phyloP scores from a whole-genome alignment of 2,797 vertebrate genomes.

The Pangasius mekongensis region DNA sequence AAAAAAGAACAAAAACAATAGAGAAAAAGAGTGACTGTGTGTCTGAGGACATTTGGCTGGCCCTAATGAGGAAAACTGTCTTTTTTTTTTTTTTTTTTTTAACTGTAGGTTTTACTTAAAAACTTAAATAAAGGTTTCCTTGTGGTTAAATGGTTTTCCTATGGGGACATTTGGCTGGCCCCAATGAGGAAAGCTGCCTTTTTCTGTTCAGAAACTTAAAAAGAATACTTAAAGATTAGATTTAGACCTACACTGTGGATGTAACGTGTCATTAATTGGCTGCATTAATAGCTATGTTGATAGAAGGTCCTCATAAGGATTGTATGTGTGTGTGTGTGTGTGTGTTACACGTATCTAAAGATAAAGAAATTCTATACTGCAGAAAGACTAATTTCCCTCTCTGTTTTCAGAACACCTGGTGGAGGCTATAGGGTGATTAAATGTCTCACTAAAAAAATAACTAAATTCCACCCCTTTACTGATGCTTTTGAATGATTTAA shows the following conservation, averaged over 20 bases:
- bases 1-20: too few relatives aligned
- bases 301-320: neutral
- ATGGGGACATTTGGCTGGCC: neutral
- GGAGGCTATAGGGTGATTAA: neutral
- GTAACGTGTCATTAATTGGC: neutral
- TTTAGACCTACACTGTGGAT: neutral
- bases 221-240: neutral
- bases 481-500: constrained; percentile 9
- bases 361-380: neutral
- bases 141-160: neutral
- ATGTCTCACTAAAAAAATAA: neutral
- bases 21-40: too few relatives aligned
- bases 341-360: neutral
- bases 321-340: neutral
- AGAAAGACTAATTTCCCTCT: neutral
- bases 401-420: neutral
- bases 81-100: neutral
- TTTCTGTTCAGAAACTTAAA: neutral
- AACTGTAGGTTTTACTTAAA: neutral
- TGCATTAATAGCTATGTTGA: neutral
- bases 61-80: too few relatives aligned
- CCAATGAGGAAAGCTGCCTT: neutral
- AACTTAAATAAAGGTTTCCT: neutral
- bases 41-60: too few relatives aligned
- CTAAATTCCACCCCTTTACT: neutral